Evolutionary conservation across 2,888 invertebrate genomes (phyloP).

Genomic region (Nomada ruficornis): DNA sequence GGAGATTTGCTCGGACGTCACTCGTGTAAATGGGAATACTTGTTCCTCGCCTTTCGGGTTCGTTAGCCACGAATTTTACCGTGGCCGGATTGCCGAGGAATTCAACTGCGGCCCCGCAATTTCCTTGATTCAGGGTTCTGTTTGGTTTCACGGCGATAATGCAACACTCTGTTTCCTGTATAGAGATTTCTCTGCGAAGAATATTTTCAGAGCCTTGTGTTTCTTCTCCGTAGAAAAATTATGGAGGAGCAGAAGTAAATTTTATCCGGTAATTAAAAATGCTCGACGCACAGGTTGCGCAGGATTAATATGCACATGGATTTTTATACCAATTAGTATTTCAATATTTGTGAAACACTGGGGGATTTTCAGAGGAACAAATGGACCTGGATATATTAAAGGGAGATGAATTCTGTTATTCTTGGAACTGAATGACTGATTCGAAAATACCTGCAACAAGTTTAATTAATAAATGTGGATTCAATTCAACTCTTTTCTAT

Average conservation of each 20-base stretch:
- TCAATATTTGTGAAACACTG: neutral
- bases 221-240: too few relatives aligned
- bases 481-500: slow-evolving; percentile 2
- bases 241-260: too few relatives aligned
- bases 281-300: neutral
- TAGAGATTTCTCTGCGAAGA: neutral
- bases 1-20: slow-evolving; percentile 16
- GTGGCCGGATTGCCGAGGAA: neutral
- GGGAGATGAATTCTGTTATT: slow-evolving; percentile 7
- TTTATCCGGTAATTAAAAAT: too few relatives aligned
- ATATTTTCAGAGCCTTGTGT: neutral
- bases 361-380: neutral
- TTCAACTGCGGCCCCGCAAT: neutral
- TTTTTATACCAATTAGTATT: neutral
- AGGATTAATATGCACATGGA: slow-evolving; percentile 1
- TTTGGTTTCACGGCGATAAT: neutral
- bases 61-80: slow-evolving; percentile 26
- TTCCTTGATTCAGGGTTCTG: neutral
- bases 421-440: slow-evolving; percentile 29
- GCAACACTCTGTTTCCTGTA: too few relatives aligned
- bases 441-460: slow-evolving; percentile 20
- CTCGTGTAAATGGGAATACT: slow-evolving; percentile 35
- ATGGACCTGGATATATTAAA: slow-evolving; percentile 27
- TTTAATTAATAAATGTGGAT: slow-evolving; percentile 33
- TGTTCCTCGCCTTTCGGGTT: slow-evolving; percentile 16